Conservation (phyloP, 2,113 vertebrate species). For the Gymnarchus niloticus region DNA sequence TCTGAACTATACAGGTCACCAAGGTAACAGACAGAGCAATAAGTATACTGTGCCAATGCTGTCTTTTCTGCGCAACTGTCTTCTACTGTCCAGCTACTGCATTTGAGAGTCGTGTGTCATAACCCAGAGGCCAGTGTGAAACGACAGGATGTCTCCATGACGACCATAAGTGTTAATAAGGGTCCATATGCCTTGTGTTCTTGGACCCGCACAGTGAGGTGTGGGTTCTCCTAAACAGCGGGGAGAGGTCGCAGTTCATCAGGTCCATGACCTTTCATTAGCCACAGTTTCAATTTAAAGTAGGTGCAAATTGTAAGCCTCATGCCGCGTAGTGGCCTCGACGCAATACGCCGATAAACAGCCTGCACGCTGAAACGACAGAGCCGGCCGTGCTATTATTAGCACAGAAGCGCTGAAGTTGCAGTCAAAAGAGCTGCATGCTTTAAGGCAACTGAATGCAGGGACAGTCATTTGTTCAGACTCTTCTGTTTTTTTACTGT, state of each 20-base stretch:
- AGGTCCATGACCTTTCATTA: constrained; percentile 18
- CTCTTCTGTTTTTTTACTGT: background rate
- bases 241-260: background rate
- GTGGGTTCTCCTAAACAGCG: background rate
- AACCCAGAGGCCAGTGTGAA: background rate
- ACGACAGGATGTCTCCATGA: constrained; percentile 1
- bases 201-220: background rate
- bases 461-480: background rate
- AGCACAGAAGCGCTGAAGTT: background rate
- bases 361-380: no score
- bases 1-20: background rate
- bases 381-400: background rate
- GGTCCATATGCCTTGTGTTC: constrained; percentile 12
- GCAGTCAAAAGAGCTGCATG: background rate
- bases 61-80: background rate
- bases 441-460: background rate
- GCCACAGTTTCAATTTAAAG: constrained; percentile 17
- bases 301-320: background rate
- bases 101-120: background rate
- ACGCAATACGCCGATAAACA: background rate
- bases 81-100: background rate
- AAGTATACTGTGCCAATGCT: background rate
- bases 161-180: constrained; percentile 16
- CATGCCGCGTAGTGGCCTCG: background rate
- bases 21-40: background rate